A percentile compares a stretch with the other conserved stretches of the same genome.
Evolutionary conservation across 1,140 invertebrate species (phyloP).

Genomic region (Drosophila eugracilis): DNA sequence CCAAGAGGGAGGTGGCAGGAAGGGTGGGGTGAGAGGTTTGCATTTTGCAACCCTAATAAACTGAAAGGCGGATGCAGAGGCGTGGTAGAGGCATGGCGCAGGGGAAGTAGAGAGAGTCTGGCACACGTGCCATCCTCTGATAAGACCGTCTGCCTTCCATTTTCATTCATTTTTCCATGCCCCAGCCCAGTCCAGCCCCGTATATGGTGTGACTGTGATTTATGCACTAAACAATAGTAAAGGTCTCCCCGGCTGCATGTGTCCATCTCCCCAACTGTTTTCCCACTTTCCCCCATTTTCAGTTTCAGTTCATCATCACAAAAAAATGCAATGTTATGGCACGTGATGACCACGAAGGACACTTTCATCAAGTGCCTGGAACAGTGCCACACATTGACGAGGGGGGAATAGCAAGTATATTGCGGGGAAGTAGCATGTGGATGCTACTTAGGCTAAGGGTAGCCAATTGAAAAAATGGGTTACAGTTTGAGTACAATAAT

Average conservation of each 20-base stretch:
- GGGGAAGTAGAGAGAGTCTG: conserved; percentile 15
- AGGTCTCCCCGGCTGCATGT: conserved; percentile 28
- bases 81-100: conserved; percentile 2
- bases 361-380: conserved; percentile 44
- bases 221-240: conserved; percentile 73
- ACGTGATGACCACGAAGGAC: conserved; percentile 52
- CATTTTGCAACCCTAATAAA: conserved; percentile 79
- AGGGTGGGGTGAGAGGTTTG: conserved; percentile 18
- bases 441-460: too few species aligned
- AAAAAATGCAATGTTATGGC: conserved; percentile 49
- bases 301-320: too few species aligned
- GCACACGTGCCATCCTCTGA: conserved; percentile 70
- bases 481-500: not conserved
- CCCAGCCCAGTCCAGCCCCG: not conserved
- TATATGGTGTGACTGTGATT: conserved; percentile 62
- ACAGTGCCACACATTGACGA: conserved; percentile 12
- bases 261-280: conserved; percentile 1
- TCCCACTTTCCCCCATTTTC: not conserved
- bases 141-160: conserved; percentile 29
- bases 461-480: not conserved
- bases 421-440: too few species aligned
- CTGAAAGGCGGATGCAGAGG: conserved; percentile 9
- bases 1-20: too few species aligned
- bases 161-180: conserved; percentile 5
- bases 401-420: too few species aligned